Evolutionary conservation across 1,140 invertebrate genomes (phyloP).

Genomic region (Bacillus rossius): DNA sequence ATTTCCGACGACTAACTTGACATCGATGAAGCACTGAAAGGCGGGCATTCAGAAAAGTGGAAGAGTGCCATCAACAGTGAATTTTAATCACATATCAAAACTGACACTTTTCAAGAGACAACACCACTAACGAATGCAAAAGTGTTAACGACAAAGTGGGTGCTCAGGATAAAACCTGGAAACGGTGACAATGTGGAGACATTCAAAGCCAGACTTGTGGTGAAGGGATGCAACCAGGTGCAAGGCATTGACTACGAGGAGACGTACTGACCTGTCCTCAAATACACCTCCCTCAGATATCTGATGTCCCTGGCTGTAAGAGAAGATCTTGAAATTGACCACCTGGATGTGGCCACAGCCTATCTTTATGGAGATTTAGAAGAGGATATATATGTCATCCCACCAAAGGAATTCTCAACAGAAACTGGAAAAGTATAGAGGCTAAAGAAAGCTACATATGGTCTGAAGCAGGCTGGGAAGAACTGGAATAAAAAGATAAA

Average conservation of each 20-base stretch:
- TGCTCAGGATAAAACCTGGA: background rate
- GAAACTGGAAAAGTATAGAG: conserved; percentile 14
- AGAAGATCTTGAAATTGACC: conserved; percentile 16
- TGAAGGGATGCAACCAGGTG: conserved; percentile 15
- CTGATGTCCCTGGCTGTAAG: conserved; percentile 23
- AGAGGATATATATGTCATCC: conserved; percentile 41
- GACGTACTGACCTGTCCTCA: conserved; percentile 27
- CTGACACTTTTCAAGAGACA: background rate
- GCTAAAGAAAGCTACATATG: conserved; percentile 28
- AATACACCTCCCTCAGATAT: conserved; percentile 25
- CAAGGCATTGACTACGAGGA: conserved; percentile 25
- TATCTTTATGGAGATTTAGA: conserved; percentile 40
- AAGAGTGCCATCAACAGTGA: background rate
- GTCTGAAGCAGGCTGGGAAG: conserved; percentile 29
- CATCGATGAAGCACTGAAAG: background rate
- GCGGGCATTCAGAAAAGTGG: background rate
- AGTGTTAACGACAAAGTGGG: background rate
- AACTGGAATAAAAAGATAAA: conserved; percentile 22
- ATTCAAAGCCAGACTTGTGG: conserved; percentile 20
- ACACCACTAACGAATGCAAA: background rate
- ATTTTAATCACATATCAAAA: background rate
- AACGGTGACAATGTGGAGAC: background rate
- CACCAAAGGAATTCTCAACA: conserved; percentile 25
- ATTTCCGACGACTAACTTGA: background rate
- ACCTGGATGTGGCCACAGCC: conserved; percentile 40